Evolutionary conservation across 37 sponge, comb jelly and placozoan species (phyloP), one percentile per base, ranked within the genome.

Genomic region (Oopsacas minuta): DNA sequence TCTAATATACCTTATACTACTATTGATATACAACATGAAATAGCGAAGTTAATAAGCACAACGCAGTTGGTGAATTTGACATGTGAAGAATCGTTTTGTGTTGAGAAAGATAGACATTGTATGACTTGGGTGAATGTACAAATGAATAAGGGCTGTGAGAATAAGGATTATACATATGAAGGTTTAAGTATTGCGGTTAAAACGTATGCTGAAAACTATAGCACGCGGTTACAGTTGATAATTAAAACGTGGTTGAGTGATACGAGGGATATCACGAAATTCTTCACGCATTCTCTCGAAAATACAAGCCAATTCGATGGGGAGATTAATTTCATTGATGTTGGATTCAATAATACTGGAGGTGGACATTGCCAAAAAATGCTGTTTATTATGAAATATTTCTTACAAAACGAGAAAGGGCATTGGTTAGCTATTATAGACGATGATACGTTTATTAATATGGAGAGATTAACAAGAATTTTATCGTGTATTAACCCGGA

Each of bases 401-500:
- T 61, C 22, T 61, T 20, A 7, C 30, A 61, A 32, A 25, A 3
- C 7, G 75, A 61, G 22, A 10, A 61, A 3, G 22, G 32, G 20
- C 5, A 3, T n/a, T 61, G 75, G 75, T n/a, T 61, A n/a, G 75
- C 28, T n/a, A 12, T 61, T 32, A 34, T 61, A 3, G 75, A 61
- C 28, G 75, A 61, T 61, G 75, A 61, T n/a, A 61, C 75, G 5
- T 61, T 61, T 34, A 61, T 61, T 61, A 61, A 61, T n/a, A 61
- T 61, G 5, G 22, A 61, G 75, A 10, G 75, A 3, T n/a, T 61
- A 10, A 34, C 32, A n/a, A 12, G 28, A n/a, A 61, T 61, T 12
- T 34, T 61, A 25, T 61, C 75, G 20, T 61, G 75, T 61, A 25
- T 32, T n/a, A 34, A 61, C 3, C 17, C 22, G 5, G 75, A 5